Conservation (phyloP, 2,888 invertebrate genomes). For the Eupithecia vulgata region DNA sequence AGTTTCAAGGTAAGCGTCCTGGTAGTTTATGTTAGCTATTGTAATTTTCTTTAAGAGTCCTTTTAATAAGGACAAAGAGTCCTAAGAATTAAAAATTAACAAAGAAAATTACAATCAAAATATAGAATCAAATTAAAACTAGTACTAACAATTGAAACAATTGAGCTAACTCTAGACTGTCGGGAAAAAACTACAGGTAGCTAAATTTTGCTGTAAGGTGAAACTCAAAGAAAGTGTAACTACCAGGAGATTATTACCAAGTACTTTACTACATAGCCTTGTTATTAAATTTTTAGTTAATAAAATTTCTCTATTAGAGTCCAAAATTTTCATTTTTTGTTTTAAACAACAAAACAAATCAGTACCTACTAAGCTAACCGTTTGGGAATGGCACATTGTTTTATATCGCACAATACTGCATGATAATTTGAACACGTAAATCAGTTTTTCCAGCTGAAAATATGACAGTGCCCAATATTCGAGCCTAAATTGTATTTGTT, state of each 20-base stretch:
- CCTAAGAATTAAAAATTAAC: no score
- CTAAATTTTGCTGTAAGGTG: no score
- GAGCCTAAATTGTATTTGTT: conserved; percentile 3
- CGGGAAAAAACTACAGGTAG: no score
- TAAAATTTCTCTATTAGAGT: background rate
- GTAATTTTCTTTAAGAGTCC: no score
- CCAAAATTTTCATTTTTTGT: background rate
- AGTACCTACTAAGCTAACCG: conserved; percentile 47
- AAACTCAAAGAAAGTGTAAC: background rate
- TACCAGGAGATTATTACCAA: background rate
- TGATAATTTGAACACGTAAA: conserved; percentile 42
- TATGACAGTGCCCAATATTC: background rate
- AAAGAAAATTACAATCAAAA: no score
- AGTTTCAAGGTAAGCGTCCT: background rate
- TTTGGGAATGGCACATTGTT: conserved; percentile 54
- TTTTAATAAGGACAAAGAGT: no score
- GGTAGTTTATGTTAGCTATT: background rate
- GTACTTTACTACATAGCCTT: background rate
- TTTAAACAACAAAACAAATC: conserved; percentile 1
- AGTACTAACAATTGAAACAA: no score
- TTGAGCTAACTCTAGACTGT: no score
- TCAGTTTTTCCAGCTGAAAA: conserved; percentile 32
- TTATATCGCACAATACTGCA: conserved; percentile 43
- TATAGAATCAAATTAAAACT: no score
- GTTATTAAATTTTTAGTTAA: background rate